Conservation (phyloP, 2,888 invertebrate genomes). For the Scrobipalpa atriplicella region DNA sequence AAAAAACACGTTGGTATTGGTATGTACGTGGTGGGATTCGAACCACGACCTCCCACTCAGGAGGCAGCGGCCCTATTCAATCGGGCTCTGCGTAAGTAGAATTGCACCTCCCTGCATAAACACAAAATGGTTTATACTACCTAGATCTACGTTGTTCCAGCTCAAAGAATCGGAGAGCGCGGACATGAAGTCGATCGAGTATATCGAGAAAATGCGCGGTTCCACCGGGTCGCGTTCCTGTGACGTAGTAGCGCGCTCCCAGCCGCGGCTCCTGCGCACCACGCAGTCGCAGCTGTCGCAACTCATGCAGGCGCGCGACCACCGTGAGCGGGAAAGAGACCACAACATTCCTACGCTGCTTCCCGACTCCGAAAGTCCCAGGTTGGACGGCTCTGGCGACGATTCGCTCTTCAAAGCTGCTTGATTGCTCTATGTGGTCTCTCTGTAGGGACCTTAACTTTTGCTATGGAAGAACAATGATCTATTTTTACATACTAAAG, state of each 20-base stretch:
- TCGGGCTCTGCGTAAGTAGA: no score
- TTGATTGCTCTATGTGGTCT: background rate
- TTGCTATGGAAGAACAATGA: no score
- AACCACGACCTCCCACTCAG: no score
- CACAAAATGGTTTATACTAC: no score
- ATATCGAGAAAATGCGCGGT: constrained; percentile 42
- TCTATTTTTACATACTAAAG: no score
- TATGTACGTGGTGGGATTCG: no score
- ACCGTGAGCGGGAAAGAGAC: constrained; percentile 24
- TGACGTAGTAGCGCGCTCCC: constrained; percentile 52
- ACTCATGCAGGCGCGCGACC: constrained; percentile 16
- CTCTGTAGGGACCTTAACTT: background rate
- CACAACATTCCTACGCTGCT: constrained; percentile 24
- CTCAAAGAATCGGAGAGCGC: constrained; percentile 45
- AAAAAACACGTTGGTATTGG: no score
- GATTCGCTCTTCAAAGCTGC: constrained; percentile 29
- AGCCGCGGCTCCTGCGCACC: constrained; percentile 48
- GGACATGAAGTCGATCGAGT: constrained; percentile 34
- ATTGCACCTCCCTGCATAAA: no score
- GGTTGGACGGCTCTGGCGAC: constrained; percentile 41
- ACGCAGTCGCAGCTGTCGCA: constrained; percentile 27
- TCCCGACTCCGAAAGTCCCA: constrained; percentile 38
- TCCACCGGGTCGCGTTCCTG: constrained; percentile 44
- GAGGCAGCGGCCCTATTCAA: no score
- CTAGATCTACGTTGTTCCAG: constrained; percentile 35